Evolutionary conservation across 2,888 invertebrate genomes (phyloP).

Genomic region (Acanthacorydalis orientalis): DNA sequence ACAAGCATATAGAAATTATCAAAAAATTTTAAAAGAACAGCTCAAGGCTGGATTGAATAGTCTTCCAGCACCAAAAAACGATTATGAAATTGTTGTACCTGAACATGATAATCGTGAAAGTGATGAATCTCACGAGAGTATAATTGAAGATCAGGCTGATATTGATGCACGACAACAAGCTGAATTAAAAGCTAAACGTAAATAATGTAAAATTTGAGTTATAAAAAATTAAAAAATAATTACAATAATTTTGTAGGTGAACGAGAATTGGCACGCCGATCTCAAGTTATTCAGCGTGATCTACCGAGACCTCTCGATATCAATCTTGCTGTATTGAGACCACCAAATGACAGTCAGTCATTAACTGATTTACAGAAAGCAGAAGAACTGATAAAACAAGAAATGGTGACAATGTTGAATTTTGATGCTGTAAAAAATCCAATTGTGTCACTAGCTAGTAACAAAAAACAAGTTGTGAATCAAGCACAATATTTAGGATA

Average conservation of each 20-base stretch:
- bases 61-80: constrained; percentile 85
- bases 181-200: constrained; percentile 50
- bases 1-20: constrained; percentile 42
- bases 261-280: constrained; percentile 56
- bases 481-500: constrained; percentile 62
- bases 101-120: constrained; percentile 43
- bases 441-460: constrained; percentile 20
- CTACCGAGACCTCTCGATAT: constrained; percentile 75
- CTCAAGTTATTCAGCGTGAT: constrained; percentile 71
- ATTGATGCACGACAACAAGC: constrained; percentile 52
- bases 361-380: constrained; percentile 83
- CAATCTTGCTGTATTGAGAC: constrained; percentile 66
- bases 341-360: constrained; percentile 54
- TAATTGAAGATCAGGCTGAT: constrained; percentile 74
- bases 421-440: constrained; percentile 77
- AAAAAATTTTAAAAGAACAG: constrained; percentile 54
- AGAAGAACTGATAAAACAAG: constrained; percentile 88
- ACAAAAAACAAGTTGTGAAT: constrained; percentile 37
- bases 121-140: constrained; percentile 13
- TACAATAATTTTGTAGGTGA: constrained; percentile 26
- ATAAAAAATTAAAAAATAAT: too few species aligned
- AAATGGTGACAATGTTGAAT: constrained; percentile 92
- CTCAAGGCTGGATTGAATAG: constrained; percentile 61
- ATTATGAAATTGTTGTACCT: constrained; percentile 96
- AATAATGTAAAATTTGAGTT: constrained; percentile 12